Conservation (phyloP, 2,113 vertebrate genomes). For the Psilopsiagon aurifrons region DNA sequence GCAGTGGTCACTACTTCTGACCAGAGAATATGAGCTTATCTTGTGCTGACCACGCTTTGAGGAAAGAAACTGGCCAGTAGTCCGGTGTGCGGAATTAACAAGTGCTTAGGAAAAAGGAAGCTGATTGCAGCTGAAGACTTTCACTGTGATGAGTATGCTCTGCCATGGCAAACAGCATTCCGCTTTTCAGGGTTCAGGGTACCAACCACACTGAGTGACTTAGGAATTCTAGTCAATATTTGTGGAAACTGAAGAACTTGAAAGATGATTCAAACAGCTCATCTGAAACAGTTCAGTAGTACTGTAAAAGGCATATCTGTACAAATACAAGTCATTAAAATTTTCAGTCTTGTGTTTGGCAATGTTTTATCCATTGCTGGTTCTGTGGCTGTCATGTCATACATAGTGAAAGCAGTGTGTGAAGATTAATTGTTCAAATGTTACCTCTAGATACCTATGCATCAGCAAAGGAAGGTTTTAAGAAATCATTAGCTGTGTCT, state of each 20-base stretch:
- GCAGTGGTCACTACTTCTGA: not conserved
- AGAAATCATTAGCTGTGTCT: not conserved
- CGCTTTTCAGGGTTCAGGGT: not conserved
- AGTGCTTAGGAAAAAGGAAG: not conserved
- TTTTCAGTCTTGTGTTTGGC: not conserved
- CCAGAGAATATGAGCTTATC: not conserved
- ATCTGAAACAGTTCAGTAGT: not conserved
- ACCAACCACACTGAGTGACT: not conserved
- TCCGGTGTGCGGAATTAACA: not conserved
- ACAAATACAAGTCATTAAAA: conserved; percentile 21
- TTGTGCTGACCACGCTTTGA: not conserved
- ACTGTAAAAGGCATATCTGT: not conserved
- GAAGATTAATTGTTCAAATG: fast-evolving
- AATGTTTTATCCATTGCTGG: not conserved
- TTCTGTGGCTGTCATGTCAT: not conserved
- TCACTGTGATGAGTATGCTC: not conserved
- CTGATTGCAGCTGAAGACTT: not conserved
- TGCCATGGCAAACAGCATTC: not conserved
- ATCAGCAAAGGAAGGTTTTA: not conserved
- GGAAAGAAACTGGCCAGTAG: not conserved
- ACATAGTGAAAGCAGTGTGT: not conserved
- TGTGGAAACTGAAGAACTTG: not conserved
- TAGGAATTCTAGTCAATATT: not conserved
- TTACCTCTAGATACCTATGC: not conserved
- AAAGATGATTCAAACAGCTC: not conserved